Base-by-base conservation (phyloP, 1,140 invertebrate genomes). In the Hypsibius dujardini region DNA sequence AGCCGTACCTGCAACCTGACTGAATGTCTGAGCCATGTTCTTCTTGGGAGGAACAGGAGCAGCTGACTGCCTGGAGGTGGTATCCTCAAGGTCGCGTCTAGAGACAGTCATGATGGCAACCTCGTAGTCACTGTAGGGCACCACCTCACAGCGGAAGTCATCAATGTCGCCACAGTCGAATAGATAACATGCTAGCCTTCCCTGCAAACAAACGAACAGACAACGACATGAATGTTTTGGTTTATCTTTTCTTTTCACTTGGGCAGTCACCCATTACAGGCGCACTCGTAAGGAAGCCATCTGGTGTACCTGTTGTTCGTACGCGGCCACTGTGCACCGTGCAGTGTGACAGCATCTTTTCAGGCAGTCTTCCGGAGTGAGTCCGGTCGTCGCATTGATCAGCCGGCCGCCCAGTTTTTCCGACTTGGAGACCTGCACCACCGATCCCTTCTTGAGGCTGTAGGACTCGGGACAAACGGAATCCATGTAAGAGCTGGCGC, bases 361-460 rank as follows among this genome's bases (percentile, higher is more conserved):
- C 7, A 67, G 62, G 42, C 62, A 67, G 7, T 67, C 62, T 7
- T 12, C 12, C 3, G 12, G 12, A 7, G 62, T 15, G 12, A 67
- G 42, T 42, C 62, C 62, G 12, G 62, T 67, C 12, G 62, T 67
- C 42, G 62, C 62, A 42, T 67, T 67, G 62, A 67, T 67, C 12
- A 67, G 12, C 45, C 62, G 62, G 12, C 62, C 62, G 12, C 62
- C 62, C 7, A 67, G 62, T 67, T 42, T 67, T 42, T 67, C 62
- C 12, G 62, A 67, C 42, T 67, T 67, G 3, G 62, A 67, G 42
- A 67, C 62, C 62, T 67, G 62, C 12, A 67, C 62, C 12, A 67
- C 62, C 7, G 12, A 15, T 7, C 62, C 62, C 62, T 67, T 67
- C 42, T 67, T 67, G 12, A 67, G 12, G 45, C 42, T 67, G 62